Conservation (phyloP, 2,888 invertebrate species). For the Ormyrus rosae region DNA sequence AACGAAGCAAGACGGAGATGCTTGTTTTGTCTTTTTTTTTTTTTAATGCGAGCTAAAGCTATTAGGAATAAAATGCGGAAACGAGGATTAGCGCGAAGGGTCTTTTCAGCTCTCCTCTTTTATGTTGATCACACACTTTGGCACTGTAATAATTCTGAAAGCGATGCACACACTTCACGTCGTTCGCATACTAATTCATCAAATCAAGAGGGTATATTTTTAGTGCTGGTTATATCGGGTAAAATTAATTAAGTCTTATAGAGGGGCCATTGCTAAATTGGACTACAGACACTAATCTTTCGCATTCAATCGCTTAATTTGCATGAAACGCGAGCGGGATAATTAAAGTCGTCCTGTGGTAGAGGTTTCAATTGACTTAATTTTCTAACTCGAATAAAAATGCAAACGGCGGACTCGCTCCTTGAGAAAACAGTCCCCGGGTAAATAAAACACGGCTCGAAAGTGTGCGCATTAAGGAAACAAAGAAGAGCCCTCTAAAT, state of each 20-base stretch:
- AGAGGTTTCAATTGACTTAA: conserved; percentile 54
- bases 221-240: conserved; percentile 24
- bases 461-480: neutral
- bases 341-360: conserved; percentile 49
- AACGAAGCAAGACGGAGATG: neutral
- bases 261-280: conserved; percentile 36
- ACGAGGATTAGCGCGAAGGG: too few species aligned
- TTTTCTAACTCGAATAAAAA: conserved; percentile 55
- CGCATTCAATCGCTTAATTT: conserved; percentile 55
- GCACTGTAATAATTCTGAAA: too few species aligned
- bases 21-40: conserved; percentile 7
- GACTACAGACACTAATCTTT: conserved; percentile 52
- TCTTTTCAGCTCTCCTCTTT: too few species aligned
- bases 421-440: conserved; percentile 34
- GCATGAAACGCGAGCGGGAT: conserved; percentile 50
- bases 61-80: too few species aligned
- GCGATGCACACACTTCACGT: neutral
- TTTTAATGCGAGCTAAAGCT: neutral
- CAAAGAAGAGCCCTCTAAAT: neutral
- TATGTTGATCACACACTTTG: neutral
- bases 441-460: conserved; percentile 5
- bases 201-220: neutral
- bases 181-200: conserved; percentile 9
- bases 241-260: conserved; percentile 38
- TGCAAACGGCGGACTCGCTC: conserved; percentile 37